These are phyloP conservation scores for Nysson spinosus DNA, from an alignment of 2,888 invertebrate species.

Conservation along the genomic window DNA sequence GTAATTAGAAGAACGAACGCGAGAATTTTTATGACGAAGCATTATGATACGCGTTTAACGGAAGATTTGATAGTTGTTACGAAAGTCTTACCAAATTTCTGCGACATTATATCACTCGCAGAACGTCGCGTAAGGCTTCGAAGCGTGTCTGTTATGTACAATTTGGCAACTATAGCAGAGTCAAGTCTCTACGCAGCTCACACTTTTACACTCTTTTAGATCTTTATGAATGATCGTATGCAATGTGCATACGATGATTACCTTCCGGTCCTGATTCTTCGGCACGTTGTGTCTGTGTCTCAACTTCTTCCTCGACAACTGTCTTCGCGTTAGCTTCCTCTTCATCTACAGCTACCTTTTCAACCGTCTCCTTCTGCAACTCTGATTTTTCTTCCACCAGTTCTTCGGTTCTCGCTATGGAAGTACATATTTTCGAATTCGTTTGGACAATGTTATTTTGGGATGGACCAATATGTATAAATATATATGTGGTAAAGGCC, in stretches of 20 bases:
- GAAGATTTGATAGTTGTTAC: too few relatives aligned
- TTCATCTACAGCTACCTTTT: constrained; percentile 71
- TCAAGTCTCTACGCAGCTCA: constrained; percentile 20
- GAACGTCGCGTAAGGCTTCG: constrained; percentile 14
- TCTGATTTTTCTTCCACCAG: constrained; percentile 64
- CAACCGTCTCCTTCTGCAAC: constrained; percentile 51
- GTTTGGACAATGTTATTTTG: background rate
- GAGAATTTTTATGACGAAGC: too few relatives aligned
- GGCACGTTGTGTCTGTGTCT: constrained; percentile 64
- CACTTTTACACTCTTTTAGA: constrained; percentile 2
- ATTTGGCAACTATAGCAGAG: constrained; percentile 5
- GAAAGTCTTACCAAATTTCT: constrained; percentile 40
- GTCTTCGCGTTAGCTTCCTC: constrained; percentile 63
- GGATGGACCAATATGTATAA: background rate
- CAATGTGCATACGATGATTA: constrained; percentile 56
- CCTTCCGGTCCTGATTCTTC: constrained; percentile 76
- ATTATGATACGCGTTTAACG: too few relatives aligned
- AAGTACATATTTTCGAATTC: constrained; percentile 49
- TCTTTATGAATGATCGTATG: constrained; percentile 5
- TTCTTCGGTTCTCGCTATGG: constrained; percentile 73
- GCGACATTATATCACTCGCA: constrained; percentile 24
- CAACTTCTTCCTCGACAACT: constrained; percentile 75
- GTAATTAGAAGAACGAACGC: too few relatives aligned
- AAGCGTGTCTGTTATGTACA: constrained; percentile 31
- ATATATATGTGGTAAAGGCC: too few relatives aligned